Evolutionary conservation across 2,888 invertebrate genomes (phyloP).

Genomic region (Tillus elongatus): DNA sequence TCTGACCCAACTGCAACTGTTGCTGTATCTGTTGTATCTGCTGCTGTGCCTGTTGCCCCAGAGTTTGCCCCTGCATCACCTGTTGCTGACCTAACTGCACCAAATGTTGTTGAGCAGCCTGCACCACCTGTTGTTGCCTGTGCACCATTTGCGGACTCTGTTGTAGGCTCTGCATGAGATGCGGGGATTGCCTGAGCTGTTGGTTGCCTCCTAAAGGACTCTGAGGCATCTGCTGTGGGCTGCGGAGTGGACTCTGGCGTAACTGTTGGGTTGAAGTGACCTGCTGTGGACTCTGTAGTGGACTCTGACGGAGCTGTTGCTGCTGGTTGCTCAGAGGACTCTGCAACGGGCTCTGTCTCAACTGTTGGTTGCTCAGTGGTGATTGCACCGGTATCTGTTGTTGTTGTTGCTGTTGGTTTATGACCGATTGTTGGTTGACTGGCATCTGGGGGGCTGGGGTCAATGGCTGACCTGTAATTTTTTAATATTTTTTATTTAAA

Average conservation of each 20-base stretch:
- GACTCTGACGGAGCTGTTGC: slow-evolving; percentile 15
- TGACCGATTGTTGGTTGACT: slow-evolving; percentile 5
- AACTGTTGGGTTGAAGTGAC: neutral
- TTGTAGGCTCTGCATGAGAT: slow-evolving; percentile 2
- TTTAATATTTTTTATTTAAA: too few species aligned
- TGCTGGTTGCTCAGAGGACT: slow-evolving; percentile 43
- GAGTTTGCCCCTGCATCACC: too few species aligned
- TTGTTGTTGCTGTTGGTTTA: slow-evolving; percentile 15
- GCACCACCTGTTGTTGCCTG: neutral
- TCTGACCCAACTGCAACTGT: slow-evolving; percentile 37
- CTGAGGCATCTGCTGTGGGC: neutral
- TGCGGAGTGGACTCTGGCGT: neutral
- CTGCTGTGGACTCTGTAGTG: slow-evolving; percentile 1
- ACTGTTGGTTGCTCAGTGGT: slow-evolving; percentile 8
- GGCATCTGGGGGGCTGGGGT: slow-evolving; percentile 6
- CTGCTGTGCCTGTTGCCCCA: slow-evolving; percentile 31
- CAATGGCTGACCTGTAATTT: too few species aligned
- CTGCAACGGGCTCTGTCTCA: slow-evolving; percentile 44
- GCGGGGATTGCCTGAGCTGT: neutral
- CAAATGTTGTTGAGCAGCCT: neutral
- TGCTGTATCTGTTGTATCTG: slow-evolving; percentile 40
- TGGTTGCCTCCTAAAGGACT: neutral
- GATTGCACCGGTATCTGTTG: neutral
- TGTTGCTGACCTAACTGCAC: too few species aligned
- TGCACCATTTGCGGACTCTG: neutral